These are phyloP conservation scores for Planiliza haematocheilus DNA, from an alignment of 2,113 vertebrate genomes.

Conservation along the genomic window DNA sequence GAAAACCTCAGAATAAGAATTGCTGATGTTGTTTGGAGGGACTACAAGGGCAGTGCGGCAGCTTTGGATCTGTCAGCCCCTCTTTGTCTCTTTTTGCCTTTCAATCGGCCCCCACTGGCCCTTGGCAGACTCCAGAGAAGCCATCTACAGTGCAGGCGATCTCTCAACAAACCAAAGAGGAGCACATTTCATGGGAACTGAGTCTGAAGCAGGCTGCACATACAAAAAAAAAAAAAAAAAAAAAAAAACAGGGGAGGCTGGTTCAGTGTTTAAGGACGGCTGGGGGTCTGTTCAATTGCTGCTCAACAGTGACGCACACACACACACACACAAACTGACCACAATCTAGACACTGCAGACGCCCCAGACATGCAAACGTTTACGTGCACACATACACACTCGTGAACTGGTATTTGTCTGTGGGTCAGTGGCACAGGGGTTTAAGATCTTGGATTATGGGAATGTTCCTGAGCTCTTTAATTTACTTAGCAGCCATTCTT, in stretches of 20 bases:
- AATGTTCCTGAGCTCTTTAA: conserved; percentile 65
- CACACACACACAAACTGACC: conserved; percentile 32
- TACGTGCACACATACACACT: neutral
- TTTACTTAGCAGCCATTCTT: conserved; percentile 67
- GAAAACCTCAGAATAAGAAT: neutral
- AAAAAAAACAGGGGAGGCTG: conserved; percentile 44
- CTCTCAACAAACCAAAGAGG: conserved; percentile 44
- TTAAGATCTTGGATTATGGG: conserved; percentile 63
- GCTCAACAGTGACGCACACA: conserved; percentile 28
- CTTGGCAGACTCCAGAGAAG: conserved; percentile 60
- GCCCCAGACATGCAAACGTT: conserved; percentile 7
- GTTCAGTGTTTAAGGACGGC: conserved; percentile 39
- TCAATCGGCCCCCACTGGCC: conserved; percentile 52
- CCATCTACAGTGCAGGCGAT: conserved; percentile 64
- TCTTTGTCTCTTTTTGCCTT: conserved; percentile 57
- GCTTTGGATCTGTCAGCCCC: conserved; percentile 61
- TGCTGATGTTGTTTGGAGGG: conserved; percentile 23
- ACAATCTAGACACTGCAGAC: conserved; percentile 25
- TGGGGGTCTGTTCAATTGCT: conserved; percentile 46
- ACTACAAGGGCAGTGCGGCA: conserved; percentile 1
- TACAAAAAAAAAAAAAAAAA: conserved; percentile 46
- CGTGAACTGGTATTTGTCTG: conserved; percentile 30
- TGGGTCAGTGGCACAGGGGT: conserved; percentile 52
- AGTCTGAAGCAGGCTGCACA: conserved; percentile 54
- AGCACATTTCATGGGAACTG: conserved; percentile 79